These are phyloP conservation scores for Epinephelus malabaricus DNA, from an alignment of 2,797 vertebrate species.

Conservation along the genomic window DNA sequence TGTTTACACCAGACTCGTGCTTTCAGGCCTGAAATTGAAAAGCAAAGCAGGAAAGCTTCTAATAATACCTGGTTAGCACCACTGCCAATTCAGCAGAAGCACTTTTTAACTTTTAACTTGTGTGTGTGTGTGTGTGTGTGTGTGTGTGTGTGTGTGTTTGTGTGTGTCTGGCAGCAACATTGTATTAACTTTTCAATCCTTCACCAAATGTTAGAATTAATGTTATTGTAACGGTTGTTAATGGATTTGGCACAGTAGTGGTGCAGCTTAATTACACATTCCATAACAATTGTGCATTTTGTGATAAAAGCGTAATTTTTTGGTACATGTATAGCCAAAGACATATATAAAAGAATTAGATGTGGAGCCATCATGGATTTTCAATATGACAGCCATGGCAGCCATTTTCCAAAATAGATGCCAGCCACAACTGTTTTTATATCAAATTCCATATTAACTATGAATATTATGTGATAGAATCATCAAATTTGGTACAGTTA, in stretches of 20 bases:
- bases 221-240: background rate
- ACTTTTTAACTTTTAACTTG: constrained; percentile 3
- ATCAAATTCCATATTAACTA: too few species aligned
- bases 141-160: constrained; percentile 16
- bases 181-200: background rate
- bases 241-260: background rate
- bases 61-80: constrained; percentile 71
- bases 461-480: too few species aligned
- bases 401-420: too few species aligned
- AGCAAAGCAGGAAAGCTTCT: constrained; percentile 62
- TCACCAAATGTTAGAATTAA: constrained; percentile 1
- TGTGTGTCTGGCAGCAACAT: background rate
- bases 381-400: too few species aligned
- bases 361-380: too few species aligned
- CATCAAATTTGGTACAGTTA: too few species aligned
- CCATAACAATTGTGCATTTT: too few species aligned
- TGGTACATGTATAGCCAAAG: too few species aligned
- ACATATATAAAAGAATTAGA: too few species aligned
- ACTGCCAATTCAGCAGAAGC: constrained; percentile 51
- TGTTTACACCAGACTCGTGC: constrained; percentile 63
- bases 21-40: constrained; percentile 80
- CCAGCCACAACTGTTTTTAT: too few species aligned
- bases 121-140: constrained; percentile 20
- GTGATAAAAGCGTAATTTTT: too few species aligned
- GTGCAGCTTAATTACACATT: too few species aligned